Percentiles rank a stretch among this genome's conserved stretches.
These are phyloP conservation scores for Toxotes jaculatrix DNA, from an alignment of 2,113 vertebrate genomes.

Conservation along the genomic window DNA sequence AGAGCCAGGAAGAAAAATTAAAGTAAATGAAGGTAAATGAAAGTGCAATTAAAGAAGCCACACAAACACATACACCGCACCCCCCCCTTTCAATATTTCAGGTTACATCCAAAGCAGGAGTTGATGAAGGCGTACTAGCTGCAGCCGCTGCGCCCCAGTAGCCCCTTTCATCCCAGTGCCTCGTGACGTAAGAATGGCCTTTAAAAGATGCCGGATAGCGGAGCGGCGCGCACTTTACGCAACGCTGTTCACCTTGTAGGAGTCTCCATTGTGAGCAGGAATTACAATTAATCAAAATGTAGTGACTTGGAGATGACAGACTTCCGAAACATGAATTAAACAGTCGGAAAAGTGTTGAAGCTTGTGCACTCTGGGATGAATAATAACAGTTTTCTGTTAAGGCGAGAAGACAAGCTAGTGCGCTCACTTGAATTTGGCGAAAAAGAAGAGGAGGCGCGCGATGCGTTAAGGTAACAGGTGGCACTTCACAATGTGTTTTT, in stretches of 20 bases:
- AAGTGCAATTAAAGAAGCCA: not conserved
- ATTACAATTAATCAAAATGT: constrained; percentile 13
- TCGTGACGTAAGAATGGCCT: constrained; percentile 62
- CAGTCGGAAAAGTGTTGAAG: not conserved
- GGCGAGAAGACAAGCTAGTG: not conserved
- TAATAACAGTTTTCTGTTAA: not conserved
- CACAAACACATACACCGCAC: not conserved
- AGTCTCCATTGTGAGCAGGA: constrained; percentile 1
- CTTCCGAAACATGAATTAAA: not conserved
- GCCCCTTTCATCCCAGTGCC: constrained; percentile 1
- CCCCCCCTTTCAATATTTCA: no score
- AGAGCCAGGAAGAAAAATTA: no score
- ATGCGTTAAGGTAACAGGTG: constrained; percentile 49
- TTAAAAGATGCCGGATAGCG: constrained; percentile 44
- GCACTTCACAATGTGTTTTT: not conserved
- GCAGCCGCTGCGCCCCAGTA: constrained; percentile 80
- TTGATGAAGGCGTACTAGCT: constrained; percentile 94
- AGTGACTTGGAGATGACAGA: not conserved
- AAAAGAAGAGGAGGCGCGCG: not conserved
- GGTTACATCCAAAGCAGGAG: constrained; percentile 87
- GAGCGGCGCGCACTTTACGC: constrained; percentile 27
- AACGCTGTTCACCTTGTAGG: not conserved
- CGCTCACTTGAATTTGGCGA: not conserved
- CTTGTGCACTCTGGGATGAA: not conserved
- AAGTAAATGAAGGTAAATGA: not conserved